A percentile compares a stretch with the other conserved stretches of the same genome.
These are phyloP conservation scores for Symphodus melops DNA, from an alignment of 2,113 vertebrate species.

Conservation along the genomic window DNA sequence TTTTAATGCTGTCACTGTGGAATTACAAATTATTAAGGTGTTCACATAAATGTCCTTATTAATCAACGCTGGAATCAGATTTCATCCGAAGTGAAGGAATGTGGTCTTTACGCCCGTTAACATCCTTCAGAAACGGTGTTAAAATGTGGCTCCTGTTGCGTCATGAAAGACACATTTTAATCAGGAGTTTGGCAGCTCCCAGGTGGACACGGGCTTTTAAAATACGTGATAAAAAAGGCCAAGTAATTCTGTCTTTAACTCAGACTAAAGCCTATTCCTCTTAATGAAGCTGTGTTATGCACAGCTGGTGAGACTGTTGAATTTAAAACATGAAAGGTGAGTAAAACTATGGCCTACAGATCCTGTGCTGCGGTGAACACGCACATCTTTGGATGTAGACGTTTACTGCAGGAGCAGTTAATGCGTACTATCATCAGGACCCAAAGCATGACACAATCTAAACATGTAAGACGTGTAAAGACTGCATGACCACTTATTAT, in stretches of 20 bases:
- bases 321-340: constrained; percentile 17
- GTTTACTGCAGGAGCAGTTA: no score
- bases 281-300: constrained; percentile 20
- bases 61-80: constrained; percentile 29
- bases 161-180: constrained; percentile 47
- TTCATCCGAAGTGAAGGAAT: constrained; percentile 28
- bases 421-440: no score
- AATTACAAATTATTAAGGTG: constrained; percentile 45
- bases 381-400: neutral
- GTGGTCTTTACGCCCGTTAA: constrained; percentile 26
- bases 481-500: no score
- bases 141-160: neutral
- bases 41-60: constrained; percentile 50
- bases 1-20: constrained; percentile 29
- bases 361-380: neutral
- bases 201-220: constrained; percentile 5
- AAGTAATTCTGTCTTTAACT: neutral
- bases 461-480: no score
- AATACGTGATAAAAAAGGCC: constrained; percentile 35
- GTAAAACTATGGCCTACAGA: neutral
- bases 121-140: neutral
- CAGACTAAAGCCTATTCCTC: neutral
- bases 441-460: no score
- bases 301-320: neutral
- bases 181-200: constrained; percentile 44